phyloP scores from a whole-genome alignment of 2,797 vertebrate genomes.

The Pampus argenteus region DNA sequence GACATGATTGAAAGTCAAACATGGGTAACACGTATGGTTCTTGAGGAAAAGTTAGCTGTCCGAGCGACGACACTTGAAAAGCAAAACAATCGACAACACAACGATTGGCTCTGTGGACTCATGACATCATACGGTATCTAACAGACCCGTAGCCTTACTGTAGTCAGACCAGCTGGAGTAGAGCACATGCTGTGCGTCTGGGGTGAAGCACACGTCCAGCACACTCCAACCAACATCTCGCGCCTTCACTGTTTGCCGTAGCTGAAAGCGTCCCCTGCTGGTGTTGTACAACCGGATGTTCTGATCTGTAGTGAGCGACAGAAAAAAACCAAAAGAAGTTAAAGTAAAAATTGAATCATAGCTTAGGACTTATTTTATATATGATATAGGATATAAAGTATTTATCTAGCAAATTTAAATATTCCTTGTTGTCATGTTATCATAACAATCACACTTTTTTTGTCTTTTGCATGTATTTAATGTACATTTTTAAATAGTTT shows the following conservation, averaged over 20 bases:
- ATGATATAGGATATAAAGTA: no score
- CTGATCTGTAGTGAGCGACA: slow-evolving; percentile 83
- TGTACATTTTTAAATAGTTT: neutral
- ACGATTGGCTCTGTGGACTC: neutral
- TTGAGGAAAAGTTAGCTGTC: neutral
- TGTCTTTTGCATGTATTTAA: no score
- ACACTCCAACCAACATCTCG: slow-evolving; percentile 96
- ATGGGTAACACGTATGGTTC: neutral
- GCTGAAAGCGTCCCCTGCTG: slow-evolving; percentile 85
- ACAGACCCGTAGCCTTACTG: slow-evolving; percentile 85
- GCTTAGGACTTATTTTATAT: no score
- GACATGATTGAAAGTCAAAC: neutral
- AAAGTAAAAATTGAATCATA: neutral
- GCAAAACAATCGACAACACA: neutral
- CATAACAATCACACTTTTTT: no score
- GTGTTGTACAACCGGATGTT: slow-evolving; percentile 93
- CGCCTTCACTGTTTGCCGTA: slow-evolving; percentile 89
- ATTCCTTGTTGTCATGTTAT: no score
- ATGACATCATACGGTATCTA: neutral
- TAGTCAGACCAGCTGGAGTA: slow-evolving; percentile 98
- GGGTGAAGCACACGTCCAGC: slow-evolving; percentile 93
- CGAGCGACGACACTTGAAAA: neutral
- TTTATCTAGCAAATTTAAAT: no score
- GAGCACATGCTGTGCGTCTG: slow-evolving; percentile 88
- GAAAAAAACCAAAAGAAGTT: neutral